A percentile compares a stretch with the other conserved stretches of the same genome.
phyloP scores from a whole-genome alignment of 2,113 vertebrate genomes.

The Larimichthys polyactis region DNA sequence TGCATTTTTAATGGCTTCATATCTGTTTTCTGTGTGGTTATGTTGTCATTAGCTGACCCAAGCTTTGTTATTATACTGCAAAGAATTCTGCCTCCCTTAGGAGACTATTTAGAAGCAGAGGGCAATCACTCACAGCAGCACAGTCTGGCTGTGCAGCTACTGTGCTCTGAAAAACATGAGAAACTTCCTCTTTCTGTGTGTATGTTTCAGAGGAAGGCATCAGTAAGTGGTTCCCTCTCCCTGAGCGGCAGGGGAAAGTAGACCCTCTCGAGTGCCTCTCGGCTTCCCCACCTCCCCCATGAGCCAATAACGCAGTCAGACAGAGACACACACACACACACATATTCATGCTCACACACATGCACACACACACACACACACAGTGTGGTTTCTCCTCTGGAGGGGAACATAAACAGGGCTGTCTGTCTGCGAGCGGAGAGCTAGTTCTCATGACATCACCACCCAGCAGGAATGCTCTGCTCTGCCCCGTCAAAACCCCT shows the following conservation, averaged over 20 bases:
- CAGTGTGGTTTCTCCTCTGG: slow-evolving; percentile 81
- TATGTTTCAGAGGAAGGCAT: slow-evolving; percentile 74
- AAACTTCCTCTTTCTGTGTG: slow-evolving; percentile 80
- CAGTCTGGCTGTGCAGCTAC: slow-evolving; percentile 74
- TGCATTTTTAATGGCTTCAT: slow-evolving; percentile 36
- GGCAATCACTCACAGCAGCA: slow-evolving; percentile 74
- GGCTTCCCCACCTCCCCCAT: slow-evolving; percentile 76
- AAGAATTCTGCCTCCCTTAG: slow-evolving; percentile 70
- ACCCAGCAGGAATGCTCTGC: slow-evolving; percentile 85
- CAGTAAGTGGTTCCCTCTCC: slow-evolving; percentile 80
- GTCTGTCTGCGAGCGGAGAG: slow-evolving; percentile 82
- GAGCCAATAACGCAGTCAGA: slow-evolving; percentile 72
- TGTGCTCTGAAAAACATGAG: slow-evolving; percentile 80
- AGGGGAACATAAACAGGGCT: slow-evolving; percentile 87
- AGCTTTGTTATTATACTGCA: slow-evolving; percentile 73
- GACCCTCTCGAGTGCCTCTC: slow-evolving; percentile 80
- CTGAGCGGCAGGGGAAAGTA: slow-evolving; percentile 75
- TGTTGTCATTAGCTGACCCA: slow-evolving; percentile 66
- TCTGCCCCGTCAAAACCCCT: slow-evolving; percentile 82
- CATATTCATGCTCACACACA: slow-evolving; percentile 29
- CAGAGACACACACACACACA: slow-evolving; percentile 45
- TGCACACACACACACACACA: slow-evolving; percentile 61
- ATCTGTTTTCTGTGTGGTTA: slow-evolving; percentile 53
- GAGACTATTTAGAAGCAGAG: slow-evolving; percentile 71
- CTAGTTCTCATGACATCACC: slow-evolving; percentile 90